Conservation (phyloP, 2,888 invertebrate genomes). For the Synanthedon formicaeformis region DNA sequence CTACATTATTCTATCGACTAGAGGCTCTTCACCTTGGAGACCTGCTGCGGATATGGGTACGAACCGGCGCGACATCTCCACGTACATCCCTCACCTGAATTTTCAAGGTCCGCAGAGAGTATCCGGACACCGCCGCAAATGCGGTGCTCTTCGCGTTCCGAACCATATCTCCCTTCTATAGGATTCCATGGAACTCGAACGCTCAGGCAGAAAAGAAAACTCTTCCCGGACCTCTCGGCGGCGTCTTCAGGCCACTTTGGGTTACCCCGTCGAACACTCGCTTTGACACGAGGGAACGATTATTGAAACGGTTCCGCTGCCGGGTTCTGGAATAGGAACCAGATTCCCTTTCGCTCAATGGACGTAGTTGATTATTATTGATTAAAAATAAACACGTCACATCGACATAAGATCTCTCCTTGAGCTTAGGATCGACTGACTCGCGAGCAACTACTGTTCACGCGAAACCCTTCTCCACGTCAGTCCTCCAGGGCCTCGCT, state of each 20-base stretch:
- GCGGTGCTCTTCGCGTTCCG: neutral
- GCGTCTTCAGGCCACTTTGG: neutral
- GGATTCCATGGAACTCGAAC: neutral
- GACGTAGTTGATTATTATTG: neutral
- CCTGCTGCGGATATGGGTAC: neutral
- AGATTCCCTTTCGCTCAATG: neutral
- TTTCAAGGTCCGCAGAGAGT: neutral
- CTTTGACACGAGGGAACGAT: neutral
- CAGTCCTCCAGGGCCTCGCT: neutral
- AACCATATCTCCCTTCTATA: neutral
- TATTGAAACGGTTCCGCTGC: neutral
- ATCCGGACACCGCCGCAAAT: neutral
- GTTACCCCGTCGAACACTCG: neutral
- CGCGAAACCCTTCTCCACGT: neutral
- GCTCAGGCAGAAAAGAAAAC: neutral
- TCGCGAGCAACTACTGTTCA: neutral
- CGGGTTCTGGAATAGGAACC: neutral
- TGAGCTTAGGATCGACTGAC: neutral
- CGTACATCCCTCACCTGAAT: neutral
- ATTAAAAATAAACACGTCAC: neutral
- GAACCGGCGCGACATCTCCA: neutral
- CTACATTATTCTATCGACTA: conserved; percentile 1
- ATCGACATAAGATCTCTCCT: neutral
- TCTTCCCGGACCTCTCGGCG: neutral
- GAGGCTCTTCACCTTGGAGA: neutral